A percentile compares a stretch with the other conserved stretches of the same genome.
Conservation (phyloP, 2,797 vertebrate genomes). For the Iguana delicatissima region DNA sequence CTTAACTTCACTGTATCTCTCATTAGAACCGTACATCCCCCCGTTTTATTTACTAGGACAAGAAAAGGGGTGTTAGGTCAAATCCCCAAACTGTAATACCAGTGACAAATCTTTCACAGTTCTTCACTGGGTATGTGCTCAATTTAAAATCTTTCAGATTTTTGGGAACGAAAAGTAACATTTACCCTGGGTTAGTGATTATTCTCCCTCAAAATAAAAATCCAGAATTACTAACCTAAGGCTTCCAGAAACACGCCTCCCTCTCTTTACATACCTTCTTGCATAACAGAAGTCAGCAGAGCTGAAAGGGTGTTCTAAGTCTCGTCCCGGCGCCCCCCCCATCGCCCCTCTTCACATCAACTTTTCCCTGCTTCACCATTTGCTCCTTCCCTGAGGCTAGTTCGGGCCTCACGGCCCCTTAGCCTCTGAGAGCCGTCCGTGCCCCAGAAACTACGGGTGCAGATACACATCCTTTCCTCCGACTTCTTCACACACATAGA, state of each 20-base stretch:
- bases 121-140: conserved; percentile 19
- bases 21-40: conserved; percentile 57
- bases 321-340: neutral
- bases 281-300: neutral
- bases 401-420: neutral
- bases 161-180: neutral
- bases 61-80: conserved; percentile 43
- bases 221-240: neutral
- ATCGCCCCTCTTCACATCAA: too few species aligned
- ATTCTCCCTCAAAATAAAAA: neutral
- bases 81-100: conserved; percentile 25
- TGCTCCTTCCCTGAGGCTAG: neutral
- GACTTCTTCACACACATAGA: too few species aligned
- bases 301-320: neutral
- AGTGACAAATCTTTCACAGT: conserved; percentile 37
- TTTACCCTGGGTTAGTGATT: neutral
- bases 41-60: neutral
- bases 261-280: neutral
- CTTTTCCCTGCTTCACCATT: neutral
- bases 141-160: neutral
- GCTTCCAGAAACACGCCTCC: neutral
- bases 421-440: neutral
- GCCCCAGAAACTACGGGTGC: neutral
- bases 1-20: conserved; percentile 71
- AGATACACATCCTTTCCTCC: neutral